Base-by-base conservation (phyloP, 2,888 invertebrate species). In the Agapostemon virescens region DNA sequence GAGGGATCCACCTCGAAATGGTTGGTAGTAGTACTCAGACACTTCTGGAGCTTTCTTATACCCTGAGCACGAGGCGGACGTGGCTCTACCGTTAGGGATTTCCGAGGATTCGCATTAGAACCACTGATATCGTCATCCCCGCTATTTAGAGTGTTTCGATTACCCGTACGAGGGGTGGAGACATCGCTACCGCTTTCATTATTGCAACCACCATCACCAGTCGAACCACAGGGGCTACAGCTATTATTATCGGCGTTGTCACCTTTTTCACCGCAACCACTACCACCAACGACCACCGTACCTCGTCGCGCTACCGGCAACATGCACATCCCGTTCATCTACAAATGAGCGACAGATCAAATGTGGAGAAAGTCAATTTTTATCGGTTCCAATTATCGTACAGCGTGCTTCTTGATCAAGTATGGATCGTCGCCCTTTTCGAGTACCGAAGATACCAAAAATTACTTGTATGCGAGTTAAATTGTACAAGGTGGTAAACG, bases 61-160 rank as follows among this genome's bases (percentile, higher is more conserved):
- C 98, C 98, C 97, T 98, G 98, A 94, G 97, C 97, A 94, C 97
- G 97, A 93, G 97, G 97, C 93, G 97, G 96, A 93, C 96, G 96
- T 95, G 90, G 93, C 93, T 90, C 94, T 91, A 89, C 91, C 90
- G 89, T 93, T 92, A 86, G 86, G 82, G 88, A 86, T 87, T 90
- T 90, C 85, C 91, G 90, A 85, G 89, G 88, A 74, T 84, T 76
- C 84, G 79, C 64, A 69, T 63, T 81, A 9, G 69, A 68, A 42
- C 74, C 73, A 52, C 82, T 77, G 55, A 70, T 45, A 75, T 83
- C 84, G 58, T 86, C 88, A 64, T 86, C 86, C 73, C 49, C 66
- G 77, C 33, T 78, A 76, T 69, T 85, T 61, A 81, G 52, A 58
- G 67, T 70, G 84, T 49, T 78, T 69, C 85, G 86, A 71, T 55